A percentile compares a stretch with the other conserved stretches of the same genome.
phyloP scores from a whole-genome alignment of 64 coral and sea anemone genomes.

The Pachyseris speciosa region DNA sequence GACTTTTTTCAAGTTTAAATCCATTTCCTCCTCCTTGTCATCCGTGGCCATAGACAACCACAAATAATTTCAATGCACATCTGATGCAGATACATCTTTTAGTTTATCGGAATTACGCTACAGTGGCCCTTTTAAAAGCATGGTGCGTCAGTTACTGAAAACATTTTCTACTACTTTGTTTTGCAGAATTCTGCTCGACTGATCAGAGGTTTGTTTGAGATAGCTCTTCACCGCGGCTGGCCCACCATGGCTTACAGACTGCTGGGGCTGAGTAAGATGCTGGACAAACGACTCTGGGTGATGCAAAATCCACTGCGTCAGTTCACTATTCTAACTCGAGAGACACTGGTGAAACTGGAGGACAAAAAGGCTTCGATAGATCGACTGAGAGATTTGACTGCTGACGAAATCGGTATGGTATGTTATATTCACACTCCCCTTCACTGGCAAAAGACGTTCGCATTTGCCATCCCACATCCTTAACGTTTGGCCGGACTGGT shows the following conservation, averaged over 20 bases:
- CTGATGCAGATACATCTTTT: no score
- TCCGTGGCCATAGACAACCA: no score
- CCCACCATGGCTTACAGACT: conserved; percentile 77
- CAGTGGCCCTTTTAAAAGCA: no score
- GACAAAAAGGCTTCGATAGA: conserved; percentile 60
- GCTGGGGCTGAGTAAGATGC: conserved; percentile 83
- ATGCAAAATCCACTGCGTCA: conserved; percentile 84
- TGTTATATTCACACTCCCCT: neutral
- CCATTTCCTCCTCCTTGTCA: no score
- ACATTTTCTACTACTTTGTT: neutral
- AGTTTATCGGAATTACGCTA: no score
- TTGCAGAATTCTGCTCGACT: conserved; percentile 91
- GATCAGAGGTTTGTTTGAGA: conserved; percentile 89
- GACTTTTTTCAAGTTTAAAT: no score
- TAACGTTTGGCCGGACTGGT: no score
- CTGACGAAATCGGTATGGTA: conserved; percentile 88
- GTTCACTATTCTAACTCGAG: conserved; percentile 77
- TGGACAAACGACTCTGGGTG: conserved; percentile 91
- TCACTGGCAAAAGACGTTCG: no score
- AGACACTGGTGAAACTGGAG: conserved; percentile 87
- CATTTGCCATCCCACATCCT: no score
- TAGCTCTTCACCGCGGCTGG: conserved; percentile 75
- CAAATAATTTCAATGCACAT: no score
- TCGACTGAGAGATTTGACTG: conserved; percentile 80
- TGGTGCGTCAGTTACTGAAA: no score